Conservation (phyloP, 2,888 invertebrate genomes). For the Ellobium chinense region DNA sequence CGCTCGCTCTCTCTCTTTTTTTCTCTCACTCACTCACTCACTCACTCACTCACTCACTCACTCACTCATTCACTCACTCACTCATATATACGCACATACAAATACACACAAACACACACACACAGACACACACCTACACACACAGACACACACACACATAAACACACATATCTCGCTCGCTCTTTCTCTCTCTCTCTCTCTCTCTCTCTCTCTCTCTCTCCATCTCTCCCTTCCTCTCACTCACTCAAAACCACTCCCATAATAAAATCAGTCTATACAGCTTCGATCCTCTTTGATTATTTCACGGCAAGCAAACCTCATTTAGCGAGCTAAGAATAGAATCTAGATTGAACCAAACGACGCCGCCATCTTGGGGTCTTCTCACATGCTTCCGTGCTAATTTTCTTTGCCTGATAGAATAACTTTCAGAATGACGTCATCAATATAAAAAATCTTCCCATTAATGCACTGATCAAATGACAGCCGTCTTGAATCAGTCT, state of each 20-base stretch:
- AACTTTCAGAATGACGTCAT: no score
- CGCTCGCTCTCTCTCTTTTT: background rate
- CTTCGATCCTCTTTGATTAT: no score
- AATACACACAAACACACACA: background rate
- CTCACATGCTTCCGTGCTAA: no score
- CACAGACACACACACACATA: background rate
- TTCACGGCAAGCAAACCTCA: no score
- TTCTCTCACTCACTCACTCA: background rate
- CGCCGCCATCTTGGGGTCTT: no score
- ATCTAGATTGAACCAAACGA: no score
- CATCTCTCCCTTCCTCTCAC: background rate
- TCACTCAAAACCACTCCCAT: background rate
- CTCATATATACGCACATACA: background rate
- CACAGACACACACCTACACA: background rate
- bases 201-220: background rate
- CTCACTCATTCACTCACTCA: background rate
- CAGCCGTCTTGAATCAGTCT: no score
- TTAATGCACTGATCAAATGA: no score
- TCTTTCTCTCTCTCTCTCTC: background rate
- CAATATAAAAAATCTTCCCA: no score
- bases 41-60: background rate
- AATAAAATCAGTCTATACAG: no score
- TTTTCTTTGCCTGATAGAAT: no score
- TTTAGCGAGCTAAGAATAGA: no score
- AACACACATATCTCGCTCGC: background rate